These are phyloP conservation scores for Manis javanica DNA, from an alignment of 2,797 vertebrate species.

Conservation along the genomic window DNA sequence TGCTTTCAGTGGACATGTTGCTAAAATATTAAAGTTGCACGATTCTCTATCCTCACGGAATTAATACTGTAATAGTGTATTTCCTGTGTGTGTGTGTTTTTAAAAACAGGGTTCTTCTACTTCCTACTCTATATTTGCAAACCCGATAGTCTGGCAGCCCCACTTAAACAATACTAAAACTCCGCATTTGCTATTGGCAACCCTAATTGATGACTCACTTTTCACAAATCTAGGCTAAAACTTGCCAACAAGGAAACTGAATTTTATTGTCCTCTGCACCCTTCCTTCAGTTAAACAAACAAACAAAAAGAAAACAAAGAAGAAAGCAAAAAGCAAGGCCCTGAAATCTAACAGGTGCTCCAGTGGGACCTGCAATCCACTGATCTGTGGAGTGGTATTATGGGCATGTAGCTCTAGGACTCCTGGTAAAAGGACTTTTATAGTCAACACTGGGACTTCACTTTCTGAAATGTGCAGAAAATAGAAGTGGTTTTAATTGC, in stretches of 20 bases:
- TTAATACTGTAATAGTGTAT: conserved; percentile 53
- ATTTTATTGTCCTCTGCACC: conserved; percentile 41
- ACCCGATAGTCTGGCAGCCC: background rate
- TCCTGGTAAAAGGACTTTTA: background rate
- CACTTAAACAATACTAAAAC: background rate
- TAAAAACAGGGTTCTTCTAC: conserved; percentile 36
- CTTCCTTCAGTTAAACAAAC: conserved; percentile 43
- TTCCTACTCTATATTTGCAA: conserved; percentile 38
- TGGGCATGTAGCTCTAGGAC: background rate
- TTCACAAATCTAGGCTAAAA: conserved; percentile 58
- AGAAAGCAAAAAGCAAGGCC: background rate
- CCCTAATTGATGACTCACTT: conserved; percentile 64
- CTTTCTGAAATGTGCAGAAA: conserved; percentile 15
- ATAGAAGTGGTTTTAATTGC: background rate
- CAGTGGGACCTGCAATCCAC: background rate
- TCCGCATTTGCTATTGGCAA: background rate
- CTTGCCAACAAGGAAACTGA: conserved; percentile 38
- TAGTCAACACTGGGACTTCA: background rate
- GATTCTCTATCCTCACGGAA: conserved; percentile 55
- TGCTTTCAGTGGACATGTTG: conserved; percentile 74
- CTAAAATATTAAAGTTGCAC: conserved; percentile 66
- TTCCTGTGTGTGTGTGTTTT: conserved; percentile 82
- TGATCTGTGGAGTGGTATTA: no score
- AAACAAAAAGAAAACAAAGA: background rate
- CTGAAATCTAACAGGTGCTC: background rate